Percentiles rank a stretch among this genome's conserved stretches.
Evolutionary conservation across 2,113 vertebrate species (phyloP).

Genomic region (Psammodynastes pulverulentus): DNA sequence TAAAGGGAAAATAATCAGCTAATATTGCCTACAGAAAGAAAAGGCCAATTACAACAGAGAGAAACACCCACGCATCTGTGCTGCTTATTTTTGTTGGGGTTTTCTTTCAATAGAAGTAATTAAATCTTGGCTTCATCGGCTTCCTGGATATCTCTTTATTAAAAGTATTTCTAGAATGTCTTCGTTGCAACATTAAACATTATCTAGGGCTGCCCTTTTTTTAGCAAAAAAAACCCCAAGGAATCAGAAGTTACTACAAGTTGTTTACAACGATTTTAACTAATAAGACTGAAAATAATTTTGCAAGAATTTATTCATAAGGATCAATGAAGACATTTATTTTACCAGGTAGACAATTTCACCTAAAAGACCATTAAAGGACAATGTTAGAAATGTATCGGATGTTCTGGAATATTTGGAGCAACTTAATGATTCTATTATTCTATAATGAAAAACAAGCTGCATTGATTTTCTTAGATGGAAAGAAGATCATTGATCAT

Average conservation of each 20-base stretch:
- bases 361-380: not conserved
- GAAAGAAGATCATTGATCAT: not conserved
- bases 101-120: constrained; percentile 8
- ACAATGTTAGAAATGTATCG: not conserved
- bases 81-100: not conserved
- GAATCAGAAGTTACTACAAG: not conserved
- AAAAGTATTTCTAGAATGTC: not conserved
- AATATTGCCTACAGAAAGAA: not conserved
- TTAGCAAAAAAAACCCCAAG: not conserved
- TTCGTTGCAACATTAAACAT: not conserved
- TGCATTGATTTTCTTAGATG: not conserved
- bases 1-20: not conserved
- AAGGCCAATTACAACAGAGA: not conserved
- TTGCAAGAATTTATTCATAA: not conserved
- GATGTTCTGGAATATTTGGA: not conserved
- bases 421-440: not conserved
- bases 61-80: not conserved
- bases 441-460: not conserved
- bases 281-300: not conserved
- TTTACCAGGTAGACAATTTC: not conserved
- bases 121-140: not conserved
- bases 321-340: not conserved
- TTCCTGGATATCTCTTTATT: not conserved
- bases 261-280: not conserved
- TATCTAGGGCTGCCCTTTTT: not conserved